phyloP scores from a whole-genome alignment of 2,797 vertebrate species.

The Pteronotus mesoamericanus region DNA sequence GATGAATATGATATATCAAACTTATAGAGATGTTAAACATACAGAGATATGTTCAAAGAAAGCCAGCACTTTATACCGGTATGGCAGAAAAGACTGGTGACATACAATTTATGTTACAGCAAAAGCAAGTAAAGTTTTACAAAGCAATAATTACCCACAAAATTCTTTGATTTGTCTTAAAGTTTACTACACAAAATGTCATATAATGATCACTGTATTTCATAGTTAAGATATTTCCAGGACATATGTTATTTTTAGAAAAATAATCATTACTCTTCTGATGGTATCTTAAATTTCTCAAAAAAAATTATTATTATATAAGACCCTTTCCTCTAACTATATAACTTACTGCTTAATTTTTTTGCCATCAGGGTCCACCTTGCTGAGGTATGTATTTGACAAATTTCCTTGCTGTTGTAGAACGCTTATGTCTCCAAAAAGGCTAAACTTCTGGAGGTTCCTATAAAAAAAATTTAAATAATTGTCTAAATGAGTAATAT shows the following conservation, averaged over 20 bases:
- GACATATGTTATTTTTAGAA: background rate
- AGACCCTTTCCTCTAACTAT: background rate
- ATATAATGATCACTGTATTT: background rate
- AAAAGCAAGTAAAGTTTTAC: conserved; percentile 28
- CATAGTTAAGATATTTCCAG: conserved; percentile 10
- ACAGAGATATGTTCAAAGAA: conserved; percentile 11
- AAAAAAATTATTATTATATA: background rate
- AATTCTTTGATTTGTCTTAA: conserved; percentile 37
- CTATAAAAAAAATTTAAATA: conserved; percentile 79
- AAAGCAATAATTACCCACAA: conserved; percentile 4
- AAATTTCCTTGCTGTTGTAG: conserved; percentile 93
- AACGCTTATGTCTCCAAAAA: conserved; percentile 95
- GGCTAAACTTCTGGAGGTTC: conserved; percentile 95
- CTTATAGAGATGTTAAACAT: background rate
- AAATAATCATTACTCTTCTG: conserved; percentile 5
- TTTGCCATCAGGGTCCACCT: conserved; percentile 95
- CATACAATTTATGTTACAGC: conserved; percentile 17
- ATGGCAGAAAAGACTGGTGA: conserved; percentile 23
- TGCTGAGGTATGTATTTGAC: conserved; percentile 92
- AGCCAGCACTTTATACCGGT: background rate
- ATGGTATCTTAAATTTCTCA: background rate
- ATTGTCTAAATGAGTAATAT: conserved; percentile 26
- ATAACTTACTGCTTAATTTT: conserved; percentile 95
- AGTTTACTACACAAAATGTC: background rate
- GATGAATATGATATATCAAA: background rate